Evolutionary conservation across 2,888 invertebrate species (phyloP).

Genomic region (Dolichomitus sp.): DNA sequence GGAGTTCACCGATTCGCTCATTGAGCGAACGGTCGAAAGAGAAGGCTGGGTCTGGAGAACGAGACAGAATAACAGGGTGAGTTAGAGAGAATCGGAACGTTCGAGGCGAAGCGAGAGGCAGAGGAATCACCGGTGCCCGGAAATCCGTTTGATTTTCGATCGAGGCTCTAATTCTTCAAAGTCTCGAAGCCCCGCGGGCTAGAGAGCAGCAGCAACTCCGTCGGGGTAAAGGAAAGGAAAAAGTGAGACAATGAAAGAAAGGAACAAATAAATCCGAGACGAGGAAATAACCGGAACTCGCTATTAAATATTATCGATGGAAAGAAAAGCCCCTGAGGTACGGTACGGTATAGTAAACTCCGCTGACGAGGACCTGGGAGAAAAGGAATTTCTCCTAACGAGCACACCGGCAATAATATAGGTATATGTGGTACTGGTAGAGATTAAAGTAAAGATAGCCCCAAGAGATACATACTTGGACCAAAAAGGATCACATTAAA

Average conservation of each 20-base stretch:
- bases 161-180: conserved; percentile 48
- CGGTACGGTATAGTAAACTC: neutral
- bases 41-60: conserved; percentile 16
- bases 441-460: neutral
- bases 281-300: conserved; percentile 45
- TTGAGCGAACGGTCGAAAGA: conserved; percentile 56
- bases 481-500: neutral
- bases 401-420: neutral
- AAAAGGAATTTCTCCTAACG: conserved; percentile 15
- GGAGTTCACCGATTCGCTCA: conserved; percentile 59
- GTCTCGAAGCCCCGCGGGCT: conserved; percentile 41
- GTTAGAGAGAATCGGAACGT: conserved; percentile 28
- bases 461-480: neutral
- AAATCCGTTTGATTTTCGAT: conserved; percentile 62
- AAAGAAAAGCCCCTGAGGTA: conserved; percentile 45
- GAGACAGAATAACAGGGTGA: conserved; percentile 32
- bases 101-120: conserved; percentile 30
- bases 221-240: conserved; percentile 28
- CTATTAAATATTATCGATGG: conserved; percentile 56
- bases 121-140: conserved; percentile 52
- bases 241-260: conserved; percentile 24
- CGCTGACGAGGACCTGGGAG: conserved; percentile 34
- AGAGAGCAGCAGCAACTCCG: conserved; percentile 24
- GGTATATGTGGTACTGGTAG: neutral
- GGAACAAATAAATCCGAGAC: conserved; percentile 33